A percentile compares a stretch with the other conserved stretches of the same genome.
These are phyloP conservation scores for Nephila pilipes DNA, from an alignment of 1,140 invertebrate genomes.

Conservation along the genomic window DNA sequence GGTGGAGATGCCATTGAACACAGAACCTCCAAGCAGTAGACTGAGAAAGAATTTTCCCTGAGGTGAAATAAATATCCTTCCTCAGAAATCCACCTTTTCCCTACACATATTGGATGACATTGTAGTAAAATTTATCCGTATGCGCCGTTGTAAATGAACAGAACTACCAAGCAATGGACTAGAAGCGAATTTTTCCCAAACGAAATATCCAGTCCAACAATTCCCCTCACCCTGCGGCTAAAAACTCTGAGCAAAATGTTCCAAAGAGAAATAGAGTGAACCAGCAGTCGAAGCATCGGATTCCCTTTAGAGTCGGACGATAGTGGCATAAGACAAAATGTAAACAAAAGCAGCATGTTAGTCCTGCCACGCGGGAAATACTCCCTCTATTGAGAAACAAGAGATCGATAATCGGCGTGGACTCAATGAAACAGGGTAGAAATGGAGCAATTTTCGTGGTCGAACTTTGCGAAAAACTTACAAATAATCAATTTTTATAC, in stretches of 20 bases:
- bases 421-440: not conserved
- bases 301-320: not conserved
- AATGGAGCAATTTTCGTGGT: slow-evolving; percentile 33
- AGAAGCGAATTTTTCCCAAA: not conserved
- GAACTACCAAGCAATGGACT: not conserved
- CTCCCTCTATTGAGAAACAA: slow-evolving; percentile 27
- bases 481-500: not conserved
- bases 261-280: not conserved
- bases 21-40: too few relatives aligned
- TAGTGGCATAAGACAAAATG: slow-evolving; percentile 57
- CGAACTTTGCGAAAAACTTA: not conserved
- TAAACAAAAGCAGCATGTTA: slow-evolving; percentile 66
- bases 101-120: too few relatives aligned
- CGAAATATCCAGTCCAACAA: slow-evolving; percentile 9
- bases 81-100: too few relatives aligned
- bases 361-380: slow-evolving; percentile 31
- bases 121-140: too few relatives aligned
- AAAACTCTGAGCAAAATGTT: slow-evolving; percentile 12
- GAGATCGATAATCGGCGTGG: slow-evolving; percentile 30
- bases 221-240: not conserved
- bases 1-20: too few relatives aligned
- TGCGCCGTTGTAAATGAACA: too few relatives aligned
- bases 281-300: not conserved
- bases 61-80: too few relatives aligned
- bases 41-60: too few relatives aligned